Conservation (phyloP, 2,113 vertebrate species). For the Asarcornis scutulata region DNA sequence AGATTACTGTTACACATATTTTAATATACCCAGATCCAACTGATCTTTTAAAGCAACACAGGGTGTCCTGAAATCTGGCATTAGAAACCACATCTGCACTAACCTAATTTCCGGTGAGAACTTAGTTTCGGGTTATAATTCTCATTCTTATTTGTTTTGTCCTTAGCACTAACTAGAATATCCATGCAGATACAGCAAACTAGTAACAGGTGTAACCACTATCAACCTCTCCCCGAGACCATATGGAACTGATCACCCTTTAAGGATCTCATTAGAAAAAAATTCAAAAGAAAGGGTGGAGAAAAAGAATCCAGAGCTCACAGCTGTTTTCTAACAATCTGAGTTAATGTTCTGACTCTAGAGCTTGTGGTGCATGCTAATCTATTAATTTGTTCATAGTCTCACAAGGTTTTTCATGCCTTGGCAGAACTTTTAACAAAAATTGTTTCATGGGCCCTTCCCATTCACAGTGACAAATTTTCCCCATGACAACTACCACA, state of each 20-base stretch:
- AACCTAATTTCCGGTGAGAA: background rate
- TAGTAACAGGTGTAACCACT: background rate
- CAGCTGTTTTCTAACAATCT: conserved; percentile 19
- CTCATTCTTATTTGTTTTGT: background rate
- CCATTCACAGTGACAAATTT: background rate
- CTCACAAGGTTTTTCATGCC: background rate
- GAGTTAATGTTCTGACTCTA: background rate
- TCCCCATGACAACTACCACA: background rate
- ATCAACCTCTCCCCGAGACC: background rate
- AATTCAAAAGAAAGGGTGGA: background rate
- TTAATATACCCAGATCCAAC: background rate
- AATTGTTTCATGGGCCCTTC: background rate
- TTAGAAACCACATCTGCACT: background rate
- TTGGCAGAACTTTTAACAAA: background rate
- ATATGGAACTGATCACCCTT: background rate
- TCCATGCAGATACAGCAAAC: background rate
- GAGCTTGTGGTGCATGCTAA: background rate
- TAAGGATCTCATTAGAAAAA: conserved; percentile 5
- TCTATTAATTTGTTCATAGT: background rate
- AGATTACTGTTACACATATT: background rate
- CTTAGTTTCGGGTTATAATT: background rate
- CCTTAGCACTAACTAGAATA: background rate
- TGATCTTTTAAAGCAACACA: background rate
- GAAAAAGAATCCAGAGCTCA: background rate
- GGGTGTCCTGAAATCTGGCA: background rate